These are phyloP conservation scores for Onychomys arenicola DNA, from an alignment of 2,797 vertebrate genomes.

Conservation along the genomic window DNA sequence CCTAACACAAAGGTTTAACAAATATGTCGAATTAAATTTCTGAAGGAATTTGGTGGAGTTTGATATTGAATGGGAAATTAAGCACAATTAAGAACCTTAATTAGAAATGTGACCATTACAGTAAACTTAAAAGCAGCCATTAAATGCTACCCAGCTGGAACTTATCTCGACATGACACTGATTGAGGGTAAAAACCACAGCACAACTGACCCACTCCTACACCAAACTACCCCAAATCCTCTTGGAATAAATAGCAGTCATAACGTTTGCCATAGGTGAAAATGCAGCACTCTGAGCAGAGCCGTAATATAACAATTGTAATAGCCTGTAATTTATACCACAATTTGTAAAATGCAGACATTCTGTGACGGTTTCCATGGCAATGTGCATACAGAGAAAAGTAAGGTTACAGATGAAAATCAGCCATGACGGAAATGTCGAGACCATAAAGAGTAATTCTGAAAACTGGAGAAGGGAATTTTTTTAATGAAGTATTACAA, in stretches of 20 bases:
- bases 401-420: slow-evolving; percentile 72
- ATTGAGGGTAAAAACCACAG: slow-evolving; percentile 37
- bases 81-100: slow-evolving; percentile 59
- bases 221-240: slow-evolving; percentile 13
- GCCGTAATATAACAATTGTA: slow-evolving; percentile 53
- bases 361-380: slow-evolving; percentile 75
- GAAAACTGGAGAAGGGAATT: not conserved
- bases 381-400: slow-evolving; percentile 72
- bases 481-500: slow-evolving; percentile 15
- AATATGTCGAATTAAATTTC: slow-evolving; percentile 6
- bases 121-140: slow-evolving; percentile 60
- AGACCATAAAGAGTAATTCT: slow-evolving; percentile 57
- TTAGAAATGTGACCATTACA: slow-evolving; percentile 53
- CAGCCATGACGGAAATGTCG: slow-evolving; percentile 63
- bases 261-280: slow-evolving; percentile 64
- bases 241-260: slow-evolving; percentile 62
- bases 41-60: slow-evolving; percentile 50
- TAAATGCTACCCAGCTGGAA: slow-evolving; percentile 56
- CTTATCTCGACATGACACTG: slow-evolving; percentile 41
- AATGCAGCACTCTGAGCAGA: slow-evolving; percentile 64
- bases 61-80: slow-evolving; percentile 66
- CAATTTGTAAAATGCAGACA: slow-evolving; percentile 78
- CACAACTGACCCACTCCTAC: slow-evolving; percentile 22
- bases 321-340: slow-evolving; percentile 74
- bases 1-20: slow-evolving; percentile 9